Evolutionary conservation across 2,113 vertebrate species (phyloP).

Genomic region (Zosterops hypoxanthus): DNA sequence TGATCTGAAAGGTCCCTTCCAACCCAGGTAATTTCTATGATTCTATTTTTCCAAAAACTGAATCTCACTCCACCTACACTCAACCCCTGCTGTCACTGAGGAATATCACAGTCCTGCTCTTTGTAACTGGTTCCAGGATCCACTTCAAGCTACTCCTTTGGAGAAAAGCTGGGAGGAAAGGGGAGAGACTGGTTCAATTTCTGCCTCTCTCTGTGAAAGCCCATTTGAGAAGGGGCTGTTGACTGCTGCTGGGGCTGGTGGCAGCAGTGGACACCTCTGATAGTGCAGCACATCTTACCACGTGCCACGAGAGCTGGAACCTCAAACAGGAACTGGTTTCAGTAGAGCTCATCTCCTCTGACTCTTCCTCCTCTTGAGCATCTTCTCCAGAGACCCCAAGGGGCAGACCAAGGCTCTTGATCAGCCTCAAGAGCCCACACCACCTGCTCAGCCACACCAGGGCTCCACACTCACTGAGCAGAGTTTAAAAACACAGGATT

Average conservation of each 20-base stretch:
- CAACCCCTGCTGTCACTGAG: not conserved
- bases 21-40: not conserved
- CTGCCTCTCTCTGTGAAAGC: not conserved
- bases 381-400: not conserved
- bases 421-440: not conserved
- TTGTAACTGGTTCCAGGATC: not conserved
- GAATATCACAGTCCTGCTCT: not conserved
- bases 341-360: not conserved
- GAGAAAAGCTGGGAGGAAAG: not conserved
- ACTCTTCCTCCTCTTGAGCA: not conserved
- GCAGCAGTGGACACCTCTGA: not conserved
- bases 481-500: not conserved
- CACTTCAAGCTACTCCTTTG: not conserved
- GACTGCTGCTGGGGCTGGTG: not conserved
- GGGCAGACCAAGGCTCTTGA: not conserved
- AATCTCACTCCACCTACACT: not conserved
- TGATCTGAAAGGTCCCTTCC: not conserved
- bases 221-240: not conserved
- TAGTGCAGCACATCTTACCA: not conserved
- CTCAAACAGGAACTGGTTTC: not conserved
- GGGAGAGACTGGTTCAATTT: not conserved
- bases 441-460: accelerated
- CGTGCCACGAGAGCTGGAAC: not conserved
- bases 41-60: not conserved
- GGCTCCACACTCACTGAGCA: not conserved